Percentiles rank a stretch among this genome's conserved stretches.
These are phyloP conservation scores for Australoheros facetus DNA, from an alignment of 2,797 vertebrate genomes.

Conservation along the genomic window DNA sequence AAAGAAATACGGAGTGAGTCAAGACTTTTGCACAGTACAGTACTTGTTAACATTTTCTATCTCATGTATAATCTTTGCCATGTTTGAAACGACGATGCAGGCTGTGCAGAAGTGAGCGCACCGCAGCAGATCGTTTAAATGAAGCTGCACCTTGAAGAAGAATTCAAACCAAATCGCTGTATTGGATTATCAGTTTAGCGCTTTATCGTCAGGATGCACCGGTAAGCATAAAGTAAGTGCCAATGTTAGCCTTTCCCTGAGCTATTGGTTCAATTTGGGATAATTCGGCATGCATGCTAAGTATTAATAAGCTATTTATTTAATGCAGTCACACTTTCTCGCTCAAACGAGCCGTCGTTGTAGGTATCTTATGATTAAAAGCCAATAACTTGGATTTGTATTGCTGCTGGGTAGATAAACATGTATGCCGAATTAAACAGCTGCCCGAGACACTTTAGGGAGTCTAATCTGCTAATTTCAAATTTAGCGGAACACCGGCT, in stretches of 20 bases:
- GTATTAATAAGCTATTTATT: neutral
- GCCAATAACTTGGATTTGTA: neutral
- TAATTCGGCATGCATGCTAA: neutral
- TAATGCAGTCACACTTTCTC: neutral
- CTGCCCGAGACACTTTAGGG: rapidly evolving
- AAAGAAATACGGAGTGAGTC: neutral
- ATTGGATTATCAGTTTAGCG: neutral
- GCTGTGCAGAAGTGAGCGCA: rapidly evolving
- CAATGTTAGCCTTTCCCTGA: neutral
- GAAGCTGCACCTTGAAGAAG: neutral
- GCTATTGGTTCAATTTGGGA: rapidly evolving
- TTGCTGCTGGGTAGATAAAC: rapidly evolving
- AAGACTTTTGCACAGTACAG: neutral
- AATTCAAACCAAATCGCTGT: rapidly evolving
- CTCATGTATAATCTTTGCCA: neutral
- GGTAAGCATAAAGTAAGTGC: neutral
- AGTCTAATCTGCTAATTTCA: rapidly evolving
- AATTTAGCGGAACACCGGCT: neutral
- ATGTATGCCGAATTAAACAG: neutral
- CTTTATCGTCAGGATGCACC: rapidly evolving
- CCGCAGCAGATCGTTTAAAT: neutral
- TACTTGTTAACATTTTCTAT: neutral
- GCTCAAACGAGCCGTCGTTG: neutral
- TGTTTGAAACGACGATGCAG: neutral
- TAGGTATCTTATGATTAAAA: neutral